Percentiles rank a stretch among this genome's conserved stretches.
These are phyloP conservation scores for Euwallacea similis DNA, from an alignment of 1,140 invertebrate genomes.

Conservation along the genomic window DNA sequence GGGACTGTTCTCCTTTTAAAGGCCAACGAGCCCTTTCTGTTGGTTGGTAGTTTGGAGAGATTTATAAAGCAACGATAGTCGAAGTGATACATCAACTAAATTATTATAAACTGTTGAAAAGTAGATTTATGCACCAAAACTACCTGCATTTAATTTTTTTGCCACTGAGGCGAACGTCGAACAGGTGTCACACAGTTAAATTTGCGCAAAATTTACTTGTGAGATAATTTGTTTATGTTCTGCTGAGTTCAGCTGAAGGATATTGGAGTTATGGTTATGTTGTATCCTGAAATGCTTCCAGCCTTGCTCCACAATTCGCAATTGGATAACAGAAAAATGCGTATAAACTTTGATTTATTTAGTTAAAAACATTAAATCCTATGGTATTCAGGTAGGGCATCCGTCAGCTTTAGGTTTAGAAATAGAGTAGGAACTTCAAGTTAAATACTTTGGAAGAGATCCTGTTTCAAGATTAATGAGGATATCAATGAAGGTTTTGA, in stretches of 20 bases:
- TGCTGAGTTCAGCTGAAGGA: conserved; percentile 64
- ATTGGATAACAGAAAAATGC: conserved; percentile 84
- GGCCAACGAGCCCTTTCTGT: no score
- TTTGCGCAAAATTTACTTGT: no score
- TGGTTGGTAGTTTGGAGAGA: conserved; percentile 94
- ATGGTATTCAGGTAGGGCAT: conserved; percentile 71
- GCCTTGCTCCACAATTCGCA: conserved; percentile 89
- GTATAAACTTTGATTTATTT: conserved; percentile 19
- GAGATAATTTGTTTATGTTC: neutral
- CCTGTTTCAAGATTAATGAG: conserved; percentile 86
- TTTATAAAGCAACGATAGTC: conserved; percentile 88
- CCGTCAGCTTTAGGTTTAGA: conserved; percentile 83
- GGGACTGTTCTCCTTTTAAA: no score
- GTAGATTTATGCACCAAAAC: no score
- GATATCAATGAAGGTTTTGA: conserved; percentile 86
- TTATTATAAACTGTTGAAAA: no score
- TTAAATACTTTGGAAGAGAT: conserved; percentile 98
- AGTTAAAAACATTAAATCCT: neutral
- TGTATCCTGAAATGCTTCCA: conserved; percentile 84
- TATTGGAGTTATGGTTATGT: conserved; percentile 85
- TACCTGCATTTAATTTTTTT: no score
- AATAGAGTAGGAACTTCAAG: conserved; percentile 87
- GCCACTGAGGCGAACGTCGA: no score
- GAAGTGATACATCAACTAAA: conserved; percentile 57
- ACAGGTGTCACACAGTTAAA: no score